Evolutionary conservation across 2,888 invertebrate species (phyloP), one percentile per base, ranked within the genome.

Genomic region (Acholoe squamosa): DNA sequence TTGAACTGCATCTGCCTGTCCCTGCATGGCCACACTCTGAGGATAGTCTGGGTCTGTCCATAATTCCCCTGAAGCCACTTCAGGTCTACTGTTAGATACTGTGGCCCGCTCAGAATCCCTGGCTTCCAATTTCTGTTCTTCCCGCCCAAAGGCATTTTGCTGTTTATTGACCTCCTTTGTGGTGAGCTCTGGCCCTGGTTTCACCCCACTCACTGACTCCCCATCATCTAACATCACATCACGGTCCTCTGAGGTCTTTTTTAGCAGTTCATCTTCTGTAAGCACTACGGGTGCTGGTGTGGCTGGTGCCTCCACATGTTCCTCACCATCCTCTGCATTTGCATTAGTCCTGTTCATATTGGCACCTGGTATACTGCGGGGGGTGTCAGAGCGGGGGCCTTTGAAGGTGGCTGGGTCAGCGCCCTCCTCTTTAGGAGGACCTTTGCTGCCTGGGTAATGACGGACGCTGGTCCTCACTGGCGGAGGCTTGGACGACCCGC

Each of bases 31-130:
- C 25, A 51, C 52, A 22, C 28, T n/a, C 52, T n/a, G 22, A 16
- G 84, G 33, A 33, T 31, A 84, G n/a, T 84, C 84, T 34, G 84
- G 84, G 25, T 84, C 84, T 1, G 52, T 34, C 84, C 84, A 84
- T 7, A 84, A 25, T 43, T 34, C 84, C 51, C 84, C 84, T 22
- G 25, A 0, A 22, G 19, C 71, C 71, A 71, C 71, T 14, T 28
- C 14, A 14, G 71, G 71, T 28, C 71, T 25, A n/a, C 28, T 14
- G 5, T 25, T 28, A 14, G 71, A 25, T 1, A 14, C 14, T 25
- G 12, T 0, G 28, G 5, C 71, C 0, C 31, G 28, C n/a, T n/a
- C 25, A 14, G 19, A 22, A 0, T 22, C 14, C n/a, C 71, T 22
- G 31, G 28, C 14, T 14, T 71, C 71, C 71, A 71, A 28, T 16